phyloP scores from a whole-genome alignment of 2,888 invertebrate genomes.

The Scrobipalpa atriplicella region DNA sequence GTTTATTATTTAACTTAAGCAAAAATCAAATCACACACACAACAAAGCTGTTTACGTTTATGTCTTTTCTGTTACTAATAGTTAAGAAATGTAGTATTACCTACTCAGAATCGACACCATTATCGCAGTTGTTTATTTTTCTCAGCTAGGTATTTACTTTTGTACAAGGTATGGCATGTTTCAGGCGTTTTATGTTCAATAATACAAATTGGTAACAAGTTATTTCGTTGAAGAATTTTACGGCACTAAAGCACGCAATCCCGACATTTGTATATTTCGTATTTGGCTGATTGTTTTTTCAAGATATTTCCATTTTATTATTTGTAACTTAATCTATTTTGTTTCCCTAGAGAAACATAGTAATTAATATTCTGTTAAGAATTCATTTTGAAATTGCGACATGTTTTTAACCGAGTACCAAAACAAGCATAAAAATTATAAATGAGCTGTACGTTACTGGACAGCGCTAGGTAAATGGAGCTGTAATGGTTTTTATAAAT shows the following conservation, averaged over 20 bases:
- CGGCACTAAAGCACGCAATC: slow-evolving; percentile 38
- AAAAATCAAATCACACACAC: too few species aligned
- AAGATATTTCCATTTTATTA: not conserved
- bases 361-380: too few species aligned
- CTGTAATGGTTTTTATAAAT: not conserved
- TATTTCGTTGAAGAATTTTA: slow-evolving; percentile 38
- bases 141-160: not conserved
- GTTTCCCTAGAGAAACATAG: too few species aligned
- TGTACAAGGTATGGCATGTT: slow-evolving; percentile 22
- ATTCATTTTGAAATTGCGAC: not conserved
- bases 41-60: too few species aligned
- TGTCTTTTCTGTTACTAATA: too few species aligned
- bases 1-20: not conserved
- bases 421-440: not conserved
- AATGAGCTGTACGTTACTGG: not conserved
- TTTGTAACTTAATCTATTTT: not conserved
- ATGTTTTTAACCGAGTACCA: not conserved
- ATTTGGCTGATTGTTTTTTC: slow-evolving; percentile 3
- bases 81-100: not conserved
- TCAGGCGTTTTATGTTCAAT: slow-evolving; percentile 30
- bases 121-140: not conserved
- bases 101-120: not conserved
- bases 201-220: slow-evolving; percentile 39
- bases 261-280: slow-evolving; percentile 29
- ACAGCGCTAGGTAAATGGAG: not conserved